Evolutionary conservation across 2,888 invertebrate genomes (phyloP).

Genomic region (Erynnis tages): DNA sequence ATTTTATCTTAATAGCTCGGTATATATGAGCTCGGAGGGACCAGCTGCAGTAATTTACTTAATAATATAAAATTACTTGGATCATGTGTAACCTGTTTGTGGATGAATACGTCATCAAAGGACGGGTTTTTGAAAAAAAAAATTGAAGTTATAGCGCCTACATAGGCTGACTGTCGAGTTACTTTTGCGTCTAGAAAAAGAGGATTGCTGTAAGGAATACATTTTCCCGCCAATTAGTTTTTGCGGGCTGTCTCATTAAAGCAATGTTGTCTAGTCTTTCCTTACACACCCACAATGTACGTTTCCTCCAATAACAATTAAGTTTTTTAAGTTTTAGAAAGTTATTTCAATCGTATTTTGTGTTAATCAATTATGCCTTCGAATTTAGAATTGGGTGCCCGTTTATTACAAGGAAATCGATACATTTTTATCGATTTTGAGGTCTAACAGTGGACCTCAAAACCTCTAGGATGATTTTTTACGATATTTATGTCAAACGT

Average conservation of each 20-base stretch:
- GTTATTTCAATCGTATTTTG: too few relatives aligned
- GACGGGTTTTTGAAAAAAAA: slow-evolving; percentile 10
- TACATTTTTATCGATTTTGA: too few relatives aligned
- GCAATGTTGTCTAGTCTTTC: slow-evolving; percentile 11
- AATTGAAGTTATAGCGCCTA: slow-evolving; percentile 9
- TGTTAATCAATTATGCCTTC: not conserved
- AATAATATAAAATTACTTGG: slow-evolving; percentile 69
- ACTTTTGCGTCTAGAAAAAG: slow-evolving; percentile 25
- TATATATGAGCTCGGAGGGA: slow-evolving; percentile 44
- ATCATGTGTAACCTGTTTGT: slow-evolving; percentile 53
- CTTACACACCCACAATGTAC: slow-evolving; percentile 2
- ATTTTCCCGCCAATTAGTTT: slow-evolving; percentile 21
- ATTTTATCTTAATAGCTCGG: slow-evolving; percentile 61
- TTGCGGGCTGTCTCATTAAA: slow-evolving; percentile 15
- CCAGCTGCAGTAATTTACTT: slow-evolving; percentile 68
- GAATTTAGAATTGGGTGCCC: too few relatives aligned
- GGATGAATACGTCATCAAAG: slow-evolving; percentile 28
- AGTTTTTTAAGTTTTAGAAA: not conserved
- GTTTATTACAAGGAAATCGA: too few relatives aligned
- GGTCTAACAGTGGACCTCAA: too few relatives aligned
- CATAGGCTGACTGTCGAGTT: slow-evolving; percentile 21
- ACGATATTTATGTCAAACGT: too few relatives aligned
- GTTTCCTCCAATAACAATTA: not conserved
- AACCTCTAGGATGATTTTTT: too few relatives aligned
- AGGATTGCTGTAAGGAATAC: slow-evolving; percentile 10